Base-by-base conservation (phyloP, 2,888 invertebrate genomes). In the Aromia moschata region DNA sequence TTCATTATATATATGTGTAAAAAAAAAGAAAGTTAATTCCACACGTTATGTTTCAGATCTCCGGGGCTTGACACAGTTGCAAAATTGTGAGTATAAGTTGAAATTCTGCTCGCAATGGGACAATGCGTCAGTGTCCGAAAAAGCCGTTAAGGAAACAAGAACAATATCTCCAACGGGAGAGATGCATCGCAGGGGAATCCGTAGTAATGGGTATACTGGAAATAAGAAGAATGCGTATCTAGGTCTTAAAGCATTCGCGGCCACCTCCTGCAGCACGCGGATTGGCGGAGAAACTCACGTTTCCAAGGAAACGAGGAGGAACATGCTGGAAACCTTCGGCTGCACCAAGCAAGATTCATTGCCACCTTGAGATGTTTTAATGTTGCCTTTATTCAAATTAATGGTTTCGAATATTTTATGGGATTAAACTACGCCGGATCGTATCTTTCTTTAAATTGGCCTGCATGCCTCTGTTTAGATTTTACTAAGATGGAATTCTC, bases 371-470 rank as follows among this genome's bases (percentile, higher is more conserved):
- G 80, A 80, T 79, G 79, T 79, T 79, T 79, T 80, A 80, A 80
- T 80, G 80, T 80, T 79, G 78, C 78, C 77, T 80, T 80, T 80
- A 80, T 80, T 80, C 79, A 80, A 80, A 80, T 80, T 80, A 80
- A 80, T 76, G 79, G 73, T 67, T 72, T 72, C 75, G 74, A 77
- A 77, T 79, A 77, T 79, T 78, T 77, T 76, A 74, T 73, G 73
- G 77, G 78, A 78, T 78, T 79, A 78, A 77, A 78, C 74, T 75
- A 71, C 70, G 69, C 66, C 64, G 69, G 74, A 70, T 71, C 74
- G 77, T 77, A 76, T 72, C 72, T 78, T 75, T 76, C 72, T 70
- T 75, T 74, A 74, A 73, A 76, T 76, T 74, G 75, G 74, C 74
- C 74, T 74, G 74, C 69, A 68, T 70, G 70, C 63, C 65, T 54